Evolutionary conservation across 2,113 vertebrate genomes (phyloP).

Genomic region (Atractosteus spatula): DNA sequence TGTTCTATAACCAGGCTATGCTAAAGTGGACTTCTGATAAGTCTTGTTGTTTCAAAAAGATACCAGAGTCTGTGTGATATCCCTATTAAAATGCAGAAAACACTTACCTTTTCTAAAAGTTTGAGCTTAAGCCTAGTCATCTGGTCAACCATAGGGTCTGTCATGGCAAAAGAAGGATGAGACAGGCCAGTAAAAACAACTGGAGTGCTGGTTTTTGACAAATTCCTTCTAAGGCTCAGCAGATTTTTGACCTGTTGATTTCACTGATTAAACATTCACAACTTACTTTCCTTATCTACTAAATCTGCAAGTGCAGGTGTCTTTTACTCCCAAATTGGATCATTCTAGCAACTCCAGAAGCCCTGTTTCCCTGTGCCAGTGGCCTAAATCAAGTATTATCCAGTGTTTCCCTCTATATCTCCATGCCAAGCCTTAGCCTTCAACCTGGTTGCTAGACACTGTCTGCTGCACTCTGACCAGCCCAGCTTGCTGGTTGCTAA

Average conservation of each 20-base stretch:
- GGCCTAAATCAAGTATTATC: no score
- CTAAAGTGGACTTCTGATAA: no score
- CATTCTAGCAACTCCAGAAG: no score
- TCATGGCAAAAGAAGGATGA: constrained; percentile 42
- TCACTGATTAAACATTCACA: no score
- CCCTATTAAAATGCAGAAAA: neutral
- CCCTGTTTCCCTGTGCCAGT: no score
- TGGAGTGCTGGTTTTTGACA: neutral
- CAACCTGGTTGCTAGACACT: constrained; percentile 23
- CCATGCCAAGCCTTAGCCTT: constrained; percentile 8
- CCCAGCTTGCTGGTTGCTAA: constrained; percentile 37
- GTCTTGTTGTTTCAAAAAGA: no score
- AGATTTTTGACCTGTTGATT: neutral
- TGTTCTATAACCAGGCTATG: no score
- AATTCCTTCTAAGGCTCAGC: neutral
- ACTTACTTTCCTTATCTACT: no score
- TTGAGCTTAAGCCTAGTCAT: constrained; percentile 69
- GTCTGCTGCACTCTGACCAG: constrained; percentile 12
- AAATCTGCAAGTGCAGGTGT: no score
- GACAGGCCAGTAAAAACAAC: neutral
- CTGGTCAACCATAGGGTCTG: constrained; percentile 61
- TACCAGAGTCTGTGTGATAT: no score
- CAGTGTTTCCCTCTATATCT: constrained; percentile 16
- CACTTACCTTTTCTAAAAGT: constrained; percentile 73
- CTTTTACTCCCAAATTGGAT: no score